Conservation (phyloP, 2,888 invertebrate genomes). For the Morpho deidamia region DNA sequence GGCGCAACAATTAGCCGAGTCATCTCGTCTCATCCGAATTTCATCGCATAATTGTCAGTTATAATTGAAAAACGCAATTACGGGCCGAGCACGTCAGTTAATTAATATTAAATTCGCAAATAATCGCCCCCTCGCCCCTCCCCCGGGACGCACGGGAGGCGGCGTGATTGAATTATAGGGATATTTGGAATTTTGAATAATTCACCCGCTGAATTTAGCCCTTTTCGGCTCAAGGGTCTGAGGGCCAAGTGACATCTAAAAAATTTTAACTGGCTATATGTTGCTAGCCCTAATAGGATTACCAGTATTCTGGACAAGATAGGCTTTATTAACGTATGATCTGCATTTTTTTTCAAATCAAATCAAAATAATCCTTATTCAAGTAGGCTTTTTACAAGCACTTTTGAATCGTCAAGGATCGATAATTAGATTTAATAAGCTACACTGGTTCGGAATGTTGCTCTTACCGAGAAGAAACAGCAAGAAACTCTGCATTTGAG, state of each 20-base stretch:
- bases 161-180: conserved; percentile 74
- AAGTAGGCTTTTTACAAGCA: no score
- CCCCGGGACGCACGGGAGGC: conserved; percentile 46
- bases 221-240: conserved; percentile 45
- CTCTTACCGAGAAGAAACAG: no score
- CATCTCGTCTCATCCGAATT: conserved; percentile 61
- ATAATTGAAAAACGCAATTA: conserved; percentile 78
- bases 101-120: conserved; percentile 80
- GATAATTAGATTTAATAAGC: no score
- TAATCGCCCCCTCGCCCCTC: conserved; percentile 46
- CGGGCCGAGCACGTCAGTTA: conserved; percentile 65
- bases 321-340: no score
- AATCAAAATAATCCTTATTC: no score
- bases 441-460: no score
- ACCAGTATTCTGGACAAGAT: no score
- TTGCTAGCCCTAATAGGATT: no score
- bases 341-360: no score
- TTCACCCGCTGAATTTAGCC: conserved; percentile 51
- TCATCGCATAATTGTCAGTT: conserved; percentile 72
- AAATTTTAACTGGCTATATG: no score
- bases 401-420: no score
- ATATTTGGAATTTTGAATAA: conserved; percentile 77
- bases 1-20: conserved; percentile 56
- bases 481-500: no score
- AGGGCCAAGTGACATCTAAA: conserved; percentile 17